These are phyloP conservation scores for Nothobranchius kuhntae DNA, from an alignment of 2,113 vertebrate genomes.

Conservation along the genomic window DNA sequence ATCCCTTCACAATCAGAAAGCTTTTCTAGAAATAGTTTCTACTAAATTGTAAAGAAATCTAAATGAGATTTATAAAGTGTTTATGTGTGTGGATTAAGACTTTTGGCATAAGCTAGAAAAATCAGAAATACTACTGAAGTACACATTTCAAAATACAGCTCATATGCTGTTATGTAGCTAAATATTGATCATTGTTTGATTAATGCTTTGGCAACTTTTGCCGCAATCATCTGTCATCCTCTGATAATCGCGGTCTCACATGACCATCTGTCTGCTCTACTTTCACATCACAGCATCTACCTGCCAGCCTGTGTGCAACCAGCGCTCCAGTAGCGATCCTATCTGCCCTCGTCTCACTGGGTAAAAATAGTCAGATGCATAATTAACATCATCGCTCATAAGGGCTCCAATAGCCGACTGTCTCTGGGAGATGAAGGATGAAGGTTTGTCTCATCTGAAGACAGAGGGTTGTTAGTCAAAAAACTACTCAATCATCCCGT, in stretches of 20 bases:
- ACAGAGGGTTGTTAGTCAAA: slow-evolving; percentile 64
- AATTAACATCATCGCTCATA: slow-evolving; percentile 80
- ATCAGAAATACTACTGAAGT: too few relatives aligned
- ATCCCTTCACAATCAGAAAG: too few relatives aligned
- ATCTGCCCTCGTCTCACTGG: slow-evolving; percentile 70
- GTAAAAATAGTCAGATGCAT: slow-evolving; percentile 75
- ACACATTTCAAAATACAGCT: background rate
- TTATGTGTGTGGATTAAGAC: too few relatives aligned
- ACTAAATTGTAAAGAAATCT: too few relatives aligned
- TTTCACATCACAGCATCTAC: slow-evolving; percentile 68
- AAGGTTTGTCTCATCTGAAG: slow-evolving; percentile 49
- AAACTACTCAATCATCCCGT: slow-evolving; percentile 70
- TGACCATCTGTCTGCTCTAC: slow-evolving; percentile 70
- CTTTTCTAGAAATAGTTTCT: too few relatives aligned
- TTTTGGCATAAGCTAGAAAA: too few relatives aligned
- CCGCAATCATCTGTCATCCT: slow-evolving; percentile 69
- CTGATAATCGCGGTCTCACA: slow-evolving; percentile 59
- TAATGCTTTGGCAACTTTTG: slow-evolving; percentile 54
- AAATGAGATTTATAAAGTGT: too few relatives aligned
- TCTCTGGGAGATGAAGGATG: slow-evolving; percentile 61
- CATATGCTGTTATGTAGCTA: slow-evolving; percentile 27
- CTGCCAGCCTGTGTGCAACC: slow-evolving; percentile 62
- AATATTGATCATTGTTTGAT: slow-evolving; percentile 70
- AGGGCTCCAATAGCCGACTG: slow-evolving; percentile 69
- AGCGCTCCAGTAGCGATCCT: slow-evolving; percentile 57